These are phyloP conservation scores for Heliconius ismenius DNA, from an alignment of 2,888 invertebrate genomes.

Conservation along the genomic window DNA sequence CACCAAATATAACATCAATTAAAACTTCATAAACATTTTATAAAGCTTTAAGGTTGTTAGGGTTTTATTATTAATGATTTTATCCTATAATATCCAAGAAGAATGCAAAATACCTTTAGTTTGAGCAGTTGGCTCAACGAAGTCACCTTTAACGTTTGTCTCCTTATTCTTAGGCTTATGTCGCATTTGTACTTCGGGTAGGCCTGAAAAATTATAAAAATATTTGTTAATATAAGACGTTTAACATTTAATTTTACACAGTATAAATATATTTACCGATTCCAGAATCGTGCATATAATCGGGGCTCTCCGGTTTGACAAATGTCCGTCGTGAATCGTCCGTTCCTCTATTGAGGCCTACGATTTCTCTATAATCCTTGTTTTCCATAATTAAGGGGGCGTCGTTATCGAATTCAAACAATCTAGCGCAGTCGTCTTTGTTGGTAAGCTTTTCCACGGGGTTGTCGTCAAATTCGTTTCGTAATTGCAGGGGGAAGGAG, in stretches of 20 bases:
- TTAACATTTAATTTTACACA: neutral
- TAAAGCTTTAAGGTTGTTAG: neutral
- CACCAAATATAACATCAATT: neutral
- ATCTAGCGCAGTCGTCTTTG: conserved; percentile 75
- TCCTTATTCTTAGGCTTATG: conserved; percentile 74
- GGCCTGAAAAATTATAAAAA: conserved; percentile 54
- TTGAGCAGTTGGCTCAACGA: conserved; percentile 81
- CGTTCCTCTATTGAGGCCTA: conserved; percentile 75
- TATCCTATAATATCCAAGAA: neutral
- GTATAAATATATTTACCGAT: conserved; percentile 60
- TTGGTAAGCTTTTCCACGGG: conserved; percentile 72
- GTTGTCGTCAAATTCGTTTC: conserved; percentile 65
- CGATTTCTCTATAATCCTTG: conserved; percentile 75
- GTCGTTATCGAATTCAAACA: conserved; percentile 83
- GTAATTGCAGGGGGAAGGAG: conserved; percentile 57
- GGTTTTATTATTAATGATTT: neutral
- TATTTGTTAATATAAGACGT: neutral
- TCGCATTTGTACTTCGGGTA: conserved; percentile 77
- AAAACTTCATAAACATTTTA: neutral
- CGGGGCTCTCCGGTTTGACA: conserved; percentile 76
- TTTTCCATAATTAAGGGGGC: conserved; percentile 78
- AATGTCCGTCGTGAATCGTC: conserved; percentile 78
- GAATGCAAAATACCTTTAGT: conserved; percentile 65
- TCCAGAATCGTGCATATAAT: conserved; percentile 81
- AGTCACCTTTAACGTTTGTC: conserved; percentile 73